Evolutionary conservation across 2,797 vertebrate species (phyloP).

Genomic region (Rachycentron canadum): DNA sequence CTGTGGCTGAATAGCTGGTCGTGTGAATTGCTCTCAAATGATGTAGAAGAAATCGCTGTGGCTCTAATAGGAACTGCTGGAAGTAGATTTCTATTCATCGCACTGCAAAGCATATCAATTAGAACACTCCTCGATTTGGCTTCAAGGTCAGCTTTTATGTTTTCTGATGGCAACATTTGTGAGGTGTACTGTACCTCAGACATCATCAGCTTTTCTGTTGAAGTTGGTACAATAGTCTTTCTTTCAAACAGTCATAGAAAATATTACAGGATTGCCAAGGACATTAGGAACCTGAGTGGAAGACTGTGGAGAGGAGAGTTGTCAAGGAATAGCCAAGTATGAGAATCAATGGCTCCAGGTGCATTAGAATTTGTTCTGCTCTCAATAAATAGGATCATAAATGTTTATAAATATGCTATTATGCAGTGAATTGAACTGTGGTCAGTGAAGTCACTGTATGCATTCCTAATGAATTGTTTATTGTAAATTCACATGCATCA

Average conservation of each 20-base stretch:
- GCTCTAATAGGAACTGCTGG: neutral
- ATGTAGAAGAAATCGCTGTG: constrained; percentile 17
- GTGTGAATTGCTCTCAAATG: neutral
- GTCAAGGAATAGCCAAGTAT: constrained; percentile 7
- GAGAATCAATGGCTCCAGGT: constrained; percentile 24
- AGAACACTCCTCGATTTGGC: constrained; percentile 16
- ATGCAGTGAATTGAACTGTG: constrained; percentile 27
- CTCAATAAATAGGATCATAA: constrained; percentile 25
- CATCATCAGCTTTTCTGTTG: constrained; percentile 15
- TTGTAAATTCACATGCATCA: neutral
- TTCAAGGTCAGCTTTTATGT: constrained; percentile 54
- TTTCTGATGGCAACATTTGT: constrained; percentile 23
- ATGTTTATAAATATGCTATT: constrained; percentile 29
- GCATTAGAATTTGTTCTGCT: constrained; percentile 29
- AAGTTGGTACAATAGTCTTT: constrained; percentile 13
- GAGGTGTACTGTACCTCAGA: constrained; percentile 27
- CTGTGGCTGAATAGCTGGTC: too few species aligned
- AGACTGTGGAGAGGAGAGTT: constrained; percentile 7
- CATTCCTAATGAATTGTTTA: neutral
- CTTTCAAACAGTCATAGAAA: constrained; percentile 32
- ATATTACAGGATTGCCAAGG: constrained; percentile 27
- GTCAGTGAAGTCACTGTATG: neutral
- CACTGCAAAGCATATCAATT: constrained; percentile 20
- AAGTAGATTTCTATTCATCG: constrained; percentile 29
- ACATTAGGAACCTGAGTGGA: constrained; percentile 14